A percentile compares a stretch with the other conserved stretches of the same genome.
Conservation (phyloP, 2,113 vertebrate genomes). For the Callithrix jacchus region DNA sequence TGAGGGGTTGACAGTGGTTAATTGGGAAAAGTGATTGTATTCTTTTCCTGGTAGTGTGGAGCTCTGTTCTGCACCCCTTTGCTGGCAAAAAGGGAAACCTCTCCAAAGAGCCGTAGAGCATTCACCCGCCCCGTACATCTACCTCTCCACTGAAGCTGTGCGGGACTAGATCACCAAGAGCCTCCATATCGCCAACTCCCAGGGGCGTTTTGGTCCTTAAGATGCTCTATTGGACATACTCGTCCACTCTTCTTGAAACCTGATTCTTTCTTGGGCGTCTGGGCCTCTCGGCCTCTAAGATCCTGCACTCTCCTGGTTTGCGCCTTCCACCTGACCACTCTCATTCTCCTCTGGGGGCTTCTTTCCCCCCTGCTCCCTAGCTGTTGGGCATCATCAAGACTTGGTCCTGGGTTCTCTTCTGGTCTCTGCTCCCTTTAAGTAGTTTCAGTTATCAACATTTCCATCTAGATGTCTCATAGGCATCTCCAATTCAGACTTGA, state of each 20-base stretch:
- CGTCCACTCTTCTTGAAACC: background rate
- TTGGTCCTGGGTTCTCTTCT: background rate
- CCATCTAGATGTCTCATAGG: background rate
- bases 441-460: background rate
- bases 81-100: background rate
- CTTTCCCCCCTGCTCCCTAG: no score
- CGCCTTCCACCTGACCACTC: fast-evolving
- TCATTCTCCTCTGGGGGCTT: background rate
- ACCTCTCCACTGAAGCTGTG: background rate
- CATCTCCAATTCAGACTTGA: background rate
- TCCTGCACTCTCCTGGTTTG: fast-evolving
- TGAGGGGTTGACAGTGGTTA: background rate
- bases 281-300: background rate
- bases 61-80: no score
- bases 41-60: no score
- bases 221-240: background rate
- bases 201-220: background rate
- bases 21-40: background rate
- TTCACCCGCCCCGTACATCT: fast-evolving
- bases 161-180: fast-evolving
- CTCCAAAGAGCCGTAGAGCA: fast-evolving
- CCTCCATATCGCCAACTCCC: background rate
- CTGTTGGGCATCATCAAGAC: background rate
- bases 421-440: background rate
- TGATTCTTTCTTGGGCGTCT: background rate